Evolutionary conservation across 2,888 invertebrate species (phyloP), one percentile per base, ranked within the genome.

Genomic region (Hydrotaea diabolus): DNA sequence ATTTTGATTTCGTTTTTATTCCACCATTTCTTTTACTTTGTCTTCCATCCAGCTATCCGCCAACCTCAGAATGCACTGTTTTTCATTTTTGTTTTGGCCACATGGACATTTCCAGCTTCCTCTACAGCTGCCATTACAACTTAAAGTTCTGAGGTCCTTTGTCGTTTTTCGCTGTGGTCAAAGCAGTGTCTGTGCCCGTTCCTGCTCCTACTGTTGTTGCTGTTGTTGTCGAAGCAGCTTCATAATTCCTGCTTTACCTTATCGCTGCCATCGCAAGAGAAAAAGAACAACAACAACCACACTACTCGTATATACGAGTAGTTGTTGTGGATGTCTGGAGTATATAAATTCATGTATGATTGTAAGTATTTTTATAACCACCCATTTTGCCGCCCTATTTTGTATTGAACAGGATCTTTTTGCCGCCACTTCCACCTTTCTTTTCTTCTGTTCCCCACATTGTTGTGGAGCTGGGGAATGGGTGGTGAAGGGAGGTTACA

Each of bases 331-430:
- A 73, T 77, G 69, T 80, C 77, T 31, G 31, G 31, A 31, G 31
- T 31, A 31, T 55, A n/a, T n/a, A n/a, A 0, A 76, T n/a, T n/a
- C n/a, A n/a, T n/a, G n/a, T n/a, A n/a, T n/a, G n/a, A n/a, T n/a
- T n/a, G n/a, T n/a, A n/a, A n/a, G n/a, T 55, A 75, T 75, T 74
- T 59, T 71, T 71, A 75, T 59, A 74, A 74, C 66, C 64, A 15
- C 31, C n/a, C 46, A 36, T 9, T 9, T 17, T 36, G 43, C 59
- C 74, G 59, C 74, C 64, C 64, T 73, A 66, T 43, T 19, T 43
- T n/a, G 64, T 46, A 31, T 59, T 23, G n/a, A 21, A 39, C 15
- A 11, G 39, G 64, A 73, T 80, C 46, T 57, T 80, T 13, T 46
- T 8, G 21, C 26, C 77, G 43, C 23, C 77, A 55, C 74, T 55